These are phyloP conservation scores for Condylura cristata DNA, from an alignment of 2,113 vertebrate species.

Conservation along the genomic window DNA sequence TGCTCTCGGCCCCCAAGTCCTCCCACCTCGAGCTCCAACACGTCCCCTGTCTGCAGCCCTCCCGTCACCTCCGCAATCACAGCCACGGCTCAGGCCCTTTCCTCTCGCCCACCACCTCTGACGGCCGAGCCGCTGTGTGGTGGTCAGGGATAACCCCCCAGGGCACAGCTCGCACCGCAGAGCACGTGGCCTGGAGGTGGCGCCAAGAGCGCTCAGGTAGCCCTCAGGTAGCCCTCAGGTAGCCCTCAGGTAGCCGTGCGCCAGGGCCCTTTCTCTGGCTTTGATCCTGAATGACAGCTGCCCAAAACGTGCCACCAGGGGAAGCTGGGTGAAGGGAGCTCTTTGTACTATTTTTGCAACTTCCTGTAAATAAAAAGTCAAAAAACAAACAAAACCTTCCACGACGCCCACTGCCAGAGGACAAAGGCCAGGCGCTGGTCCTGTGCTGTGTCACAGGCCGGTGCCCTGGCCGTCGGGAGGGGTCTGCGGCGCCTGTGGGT, in stretches of 20 bases:
- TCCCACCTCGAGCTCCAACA: not conserved
- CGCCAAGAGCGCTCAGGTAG: too few relatives aligned
- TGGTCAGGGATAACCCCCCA: not conserved
- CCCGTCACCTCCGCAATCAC: not conserved
- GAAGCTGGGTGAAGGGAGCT: not conserved
- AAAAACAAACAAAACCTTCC: constrained; percentile 32
- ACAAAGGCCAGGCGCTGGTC: not conserved
- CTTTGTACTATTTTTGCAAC: constrained; percentile 36
- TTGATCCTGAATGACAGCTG: not conserved
- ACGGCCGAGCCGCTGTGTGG: not conserved
- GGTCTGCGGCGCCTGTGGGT: too few relatives aligned
- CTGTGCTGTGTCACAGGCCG: too few relatives aligned
- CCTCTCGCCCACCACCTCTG: not conserved
- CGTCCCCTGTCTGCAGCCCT: not conserved
- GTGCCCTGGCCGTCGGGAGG: too few relatives aligned
- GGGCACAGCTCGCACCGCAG: too few relatives aligned
- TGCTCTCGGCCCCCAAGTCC: not conserved
- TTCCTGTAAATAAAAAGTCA: constrained; percentile 42
- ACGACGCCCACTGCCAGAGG: not conserved
- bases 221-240: too few relatives aligned
- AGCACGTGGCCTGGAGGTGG: too few relatives aligned
- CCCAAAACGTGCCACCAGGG: not conserved
- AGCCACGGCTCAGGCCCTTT: not conserved
- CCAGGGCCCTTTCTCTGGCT: not conserved
- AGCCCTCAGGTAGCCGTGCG: too few relatives aligned